Evolutionary conservation across 2,113 vertebrate species (phyloP).

Genomic region (Zosterops borbonicus): DNA sequence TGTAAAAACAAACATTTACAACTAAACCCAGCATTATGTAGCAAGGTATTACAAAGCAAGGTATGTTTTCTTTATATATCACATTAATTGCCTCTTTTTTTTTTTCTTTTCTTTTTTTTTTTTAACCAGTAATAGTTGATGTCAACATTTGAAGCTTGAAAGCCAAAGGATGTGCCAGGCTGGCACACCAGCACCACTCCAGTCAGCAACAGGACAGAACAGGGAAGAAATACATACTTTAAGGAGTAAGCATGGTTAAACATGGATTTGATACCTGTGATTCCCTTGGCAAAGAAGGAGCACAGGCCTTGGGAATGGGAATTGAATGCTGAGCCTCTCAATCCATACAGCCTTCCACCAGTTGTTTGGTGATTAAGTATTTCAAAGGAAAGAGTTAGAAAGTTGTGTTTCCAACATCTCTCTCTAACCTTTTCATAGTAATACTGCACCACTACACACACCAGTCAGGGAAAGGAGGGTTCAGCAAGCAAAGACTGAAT

Average conservation of each 20-base stretch:
- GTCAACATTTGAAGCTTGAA: neutral
- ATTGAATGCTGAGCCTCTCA: neutral
- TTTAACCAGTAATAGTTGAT: neutral
- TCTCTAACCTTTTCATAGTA: neutral
- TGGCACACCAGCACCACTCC: neutral
- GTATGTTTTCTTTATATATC: neutral
- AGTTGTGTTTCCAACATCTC: neutral
- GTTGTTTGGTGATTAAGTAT: neutral
- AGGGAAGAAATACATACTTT: neutral
- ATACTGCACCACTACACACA: neutral
- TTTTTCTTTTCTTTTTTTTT: neutral
- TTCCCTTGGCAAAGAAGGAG: neutral
- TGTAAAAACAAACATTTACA: neutral
- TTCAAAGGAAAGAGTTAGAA: neutral
- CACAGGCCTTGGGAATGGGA: neutral
- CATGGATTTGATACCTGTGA: neutral
- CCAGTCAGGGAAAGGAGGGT: neutral
- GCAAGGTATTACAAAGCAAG: neutral
- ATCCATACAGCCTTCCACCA: neutral
- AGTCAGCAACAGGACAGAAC: neutral
- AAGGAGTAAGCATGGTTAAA: neutral
- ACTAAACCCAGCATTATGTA: neutral
- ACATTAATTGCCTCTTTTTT: neutral
- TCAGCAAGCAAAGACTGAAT: neutral
- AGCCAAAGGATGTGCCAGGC: neutral